Evolutionary conservation across 2,113 vertebrate genomes (phyloP), one percentile per base, ranked within the genome.

Genomic region (Pollimyrus isidori): DNA sequence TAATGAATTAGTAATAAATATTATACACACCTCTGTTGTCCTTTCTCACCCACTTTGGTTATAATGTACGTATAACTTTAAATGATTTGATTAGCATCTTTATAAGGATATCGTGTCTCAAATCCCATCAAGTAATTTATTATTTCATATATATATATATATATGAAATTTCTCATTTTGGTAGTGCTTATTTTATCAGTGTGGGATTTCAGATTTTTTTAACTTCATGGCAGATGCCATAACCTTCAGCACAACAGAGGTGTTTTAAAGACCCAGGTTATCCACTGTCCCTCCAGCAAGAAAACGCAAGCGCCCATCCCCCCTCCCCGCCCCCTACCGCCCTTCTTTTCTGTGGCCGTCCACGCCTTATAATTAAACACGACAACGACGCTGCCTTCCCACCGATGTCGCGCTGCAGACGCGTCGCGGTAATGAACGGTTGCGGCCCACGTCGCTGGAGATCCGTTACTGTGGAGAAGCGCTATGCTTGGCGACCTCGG

Each of bases 1-100:
- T 42, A 80, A 80, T 80, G 73, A 80, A 80, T 80, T 80, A 42
- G 73, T 42, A 80, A 80, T 80, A 80, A 80, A 80, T 80, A 80
- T 80, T 80, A 80, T 80, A 80, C 73, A 39, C 69, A 80, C 73
- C 73, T 80, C 73, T 80, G 73, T 80, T 80, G 73, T 80, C 35
- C 35, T 42, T 80, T 80, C 35, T 80, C 73, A 80, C 73, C 73
- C 35, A 80, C 73, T 42, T 80, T 80, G 35, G 35, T 35, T 80
- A 80, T 35, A 80, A 80, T 80, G 30, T 35, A 73, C n/a, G 65
- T 80, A 15, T 80, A 42, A 80, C 73, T 39, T 39, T 35, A 80
- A 48, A 19, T 23, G 23, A 45, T 84, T 9, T 84, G 82, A 84
- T 84, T 48, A 48, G 39, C 21, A 1, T 84, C 11, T 84, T 84